Evolutionary conservation across 2,888 invertebrate species (phyloP), one percentile per base, ranked within the genome.

Genomic region (Ophion costatus): DNA sequence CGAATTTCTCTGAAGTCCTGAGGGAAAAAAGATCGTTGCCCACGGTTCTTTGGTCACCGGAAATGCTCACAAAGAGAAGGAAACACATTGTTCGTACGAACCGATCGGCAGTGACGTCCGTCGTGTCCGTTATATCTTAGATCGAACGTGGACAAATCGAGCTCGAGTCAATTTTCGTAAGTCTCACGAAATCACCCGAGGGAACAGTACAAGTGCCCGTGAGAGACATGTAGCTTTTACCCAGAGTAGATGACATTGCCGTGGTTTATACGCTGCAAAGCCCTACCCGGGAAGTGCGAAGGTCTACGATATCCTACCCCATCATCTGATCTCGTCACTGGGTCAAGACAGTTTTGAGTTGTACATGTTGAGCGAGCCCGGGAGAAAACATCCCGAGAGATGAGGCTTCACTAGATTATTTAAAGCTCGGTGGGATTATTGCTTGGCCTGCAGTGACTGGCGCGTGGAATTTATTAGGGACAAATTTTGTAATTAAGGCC

Each of bases 301-400:
- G 59, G n/a, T 63, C 69, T 56, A 33, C 20, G 11, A 38, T 61
- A 42, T 71, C 61, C 64, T 67, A 66, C 66, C 61, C 63, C 57
- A 70, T 70, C 78, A 71, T 79, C 33, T 66, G 75, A 29, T 70
- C 59, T 42, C 71, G 45, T 61, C 75, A 82, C 71, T 79, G 75
- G 75, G 84, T 82, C 84, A 79, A 82, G 71, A 82, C 71, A 79
- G 59, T 64, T 76, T 82, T 56, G 61, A 63, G 66, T 82, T 82
- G 51, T 78, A 24, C 51, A 38, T 29, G 63, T 59, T 6, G 45
- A 42, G 33, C 24, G 38, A 42, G 38, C 38, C 42, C 51, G 4
- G 4, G 75, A 61, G 61, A 51, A 59, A 64, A 70, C 56, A 64
- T 79, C 63, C 73, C 51, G 5, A 9, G 75, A 61, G 61, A 51